phyloP scores from a whole-genome alignment of 2,113 vertebrate species.

The Urocitellus parryii region DNA sequence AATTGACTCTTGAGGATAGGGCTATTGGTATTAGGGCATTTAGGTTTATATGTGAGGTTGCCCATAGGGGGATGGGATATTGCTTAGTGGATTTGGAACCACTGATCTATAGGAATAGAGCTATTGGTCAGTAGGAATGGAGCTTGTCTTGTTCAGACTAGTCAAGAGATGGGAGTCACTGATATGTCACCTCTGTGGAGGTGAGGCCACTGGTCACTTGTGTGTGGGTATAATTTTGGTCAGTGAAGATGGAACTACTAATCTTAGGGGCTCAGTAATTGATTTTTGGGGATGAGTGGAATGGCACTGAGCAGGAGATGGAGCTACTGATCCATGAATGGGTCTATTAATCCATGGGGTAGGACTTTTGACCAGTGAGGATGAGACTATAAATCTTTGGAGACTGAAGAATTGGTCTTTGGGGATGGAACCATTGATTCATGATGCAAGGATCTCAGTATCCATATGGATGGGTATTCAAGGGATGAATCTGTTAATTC shows the following conservation, averaged over 20 bases:
- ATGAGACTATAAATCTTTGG: background rate
- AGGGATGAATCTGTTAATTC: background rate
- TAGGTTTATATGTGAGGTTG: background rate
- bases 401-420: background rate
- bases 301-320: background rate
- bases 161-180: background rate
- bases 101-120: background rate
- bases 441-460: background rate
- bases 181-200: background rate
- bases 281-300: background rate
- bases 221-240: background rate
- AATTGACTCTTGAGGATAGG: background rate
- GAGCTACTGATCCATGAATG: background rate
- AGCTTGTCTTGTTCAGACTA: conserved; percentile 50
- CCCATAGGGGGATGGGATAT: background rate
- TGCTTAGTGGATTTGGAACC: background rate
- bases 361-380: background rate
- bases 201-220: background rate
- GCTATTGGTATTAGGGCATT: background rate
- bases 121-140: background rate
- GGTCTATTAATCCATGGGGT: background rate
- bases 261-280: background rate
- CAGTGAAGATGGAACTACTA: conserved; percentile 6
- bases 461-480: background rate
- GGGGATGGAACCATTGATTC: background rate